Evolutionary conservation across 2,113 vertebrate genomes (phyloP), one percentile per base, ranked within the genome.

Genomic region (Brienomyrus longianalis): DNA sequence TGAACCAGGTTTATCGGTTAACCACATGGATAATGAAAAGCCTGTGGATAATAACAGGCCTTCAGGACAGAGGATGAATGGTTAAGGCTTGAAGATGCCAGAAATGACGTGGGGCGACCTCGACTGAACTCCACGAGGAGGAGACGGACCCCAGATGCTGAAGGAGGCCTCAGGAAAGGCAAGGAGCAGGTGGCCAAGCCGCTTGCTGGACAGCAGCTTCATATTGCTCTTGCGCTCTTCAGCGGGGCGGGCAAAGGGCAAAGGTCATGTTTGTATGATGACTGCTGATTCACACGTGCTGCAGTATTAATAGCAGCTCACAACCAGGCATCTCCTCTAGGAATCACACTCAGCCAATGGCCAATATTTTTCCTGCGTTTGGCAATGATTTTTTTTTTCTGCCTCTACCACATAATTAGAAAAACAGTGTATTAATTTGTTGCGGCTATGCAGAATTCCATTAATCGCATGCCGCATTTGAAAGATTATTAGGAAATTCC

Each of bases 401-500:
- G n/a, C 39, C 45, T 85, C n/a, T 27, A 80, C 87, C 80, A 90
- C 52, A 83, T 4, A 31, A 2, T 51, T n/a, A n/a, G 11, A 74
- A 35, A 70, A 50, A 19, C 66, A 84, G 88, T 80, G 80, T 59
- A 88, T 91, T 83, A 88, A n/a, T 59, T 1, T 70, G 52, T 50
- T 19, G 83, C 89, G 54, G 89, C 87, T 90, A 86, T 90, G 89
- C 62, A 86, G 85, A 90, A 89, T 91, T 90, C 56, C 89, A 88
- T 88, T 91, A 91, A 92, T 89, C 90, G 84, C 56, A 13, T 86
- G 89, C 90, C 77, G 84, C 43, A 89, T 77, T 39, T 89, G 70
- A 91, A 91, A 86, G 86, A 88, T 51, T 84, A 90, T 90, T 91
- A 90, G 56, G 59, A 23, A 90, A 91, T 88, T 88, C 56, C 50